These are phyloP conservation scores for Lamellibrachia satsuma DNA, from an alignment of 2,888 invertebrate genomes.

Conservation along the genomic window DNA sequence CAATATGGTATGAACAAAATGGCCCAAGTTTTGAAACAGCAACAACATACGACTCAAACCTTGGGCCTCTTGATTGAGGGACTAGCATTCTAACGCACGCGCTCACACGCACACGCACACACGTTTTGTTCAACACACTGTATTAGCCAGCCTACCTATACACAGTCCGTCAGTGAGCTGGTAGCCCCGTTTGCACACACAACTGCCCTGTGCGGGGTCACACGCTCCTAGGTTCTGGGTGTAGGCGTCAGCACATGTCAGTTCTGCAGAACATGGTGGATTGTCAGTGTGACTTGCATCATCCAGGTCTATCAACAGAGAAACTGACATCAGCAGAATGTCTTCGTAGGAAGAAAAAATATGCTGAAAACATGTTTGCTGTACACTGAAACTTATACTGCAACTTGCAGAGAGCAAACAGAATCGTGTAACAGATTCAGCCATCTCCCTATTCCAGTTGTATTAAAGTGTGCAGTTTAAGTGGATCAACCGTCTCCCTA, in stretches of 20 bases:
- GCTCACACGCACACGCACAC: too few relatives aligned
- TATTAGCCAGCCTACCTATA: constrained; percentile 18
- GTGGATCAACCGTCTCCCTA: too few relatives aligned
- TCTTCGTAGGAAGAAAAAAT: neutral
- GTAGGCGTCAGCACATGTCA: constrained; percentile 36
- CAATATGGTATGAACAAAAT: too few relatives aligned
- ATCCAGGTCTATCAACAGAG: constrained; percentile 34
- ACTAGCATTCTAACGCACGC: too few relatives aligned
- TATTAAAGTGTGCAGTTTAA: too few relatives aligned
- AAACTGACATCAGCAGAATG: neutral
- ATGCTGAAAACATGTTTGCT: neutral
- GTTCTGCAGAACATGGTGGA: constrained; percentile 32
- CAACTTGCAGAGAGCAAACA: too few relatives aligned
- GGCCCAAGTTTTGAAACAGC: too few relatives aligned
- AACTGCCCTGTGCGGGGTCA: constrained; percentile 19
- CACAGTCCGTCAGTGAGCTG: constrained; percentile 18
- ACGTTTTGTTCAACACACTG: too few relatives aligned
- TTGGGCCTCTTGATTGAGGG: too few relatives aligned
- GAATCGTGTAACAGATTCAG: too few relatives aligned
- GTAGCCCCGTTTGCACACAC: constrained; percentile 29
- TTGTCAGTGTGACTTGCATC: constrained; percentile 30
- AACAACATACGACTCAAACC: too few relatives aligned
- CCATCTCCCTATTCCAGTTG: too few relatives aligned
- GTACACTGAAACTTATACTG: neutral
- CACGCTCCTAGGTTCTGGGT: constrained; percentile 38